A percentile compares a stretch with the other conserved stretches of the same genome.
These are phyloP conservation scores for Phorcus lineatus DNA, from an alignment of 2,888 invertebrate species.

Conservation along the genomic window DNA sequence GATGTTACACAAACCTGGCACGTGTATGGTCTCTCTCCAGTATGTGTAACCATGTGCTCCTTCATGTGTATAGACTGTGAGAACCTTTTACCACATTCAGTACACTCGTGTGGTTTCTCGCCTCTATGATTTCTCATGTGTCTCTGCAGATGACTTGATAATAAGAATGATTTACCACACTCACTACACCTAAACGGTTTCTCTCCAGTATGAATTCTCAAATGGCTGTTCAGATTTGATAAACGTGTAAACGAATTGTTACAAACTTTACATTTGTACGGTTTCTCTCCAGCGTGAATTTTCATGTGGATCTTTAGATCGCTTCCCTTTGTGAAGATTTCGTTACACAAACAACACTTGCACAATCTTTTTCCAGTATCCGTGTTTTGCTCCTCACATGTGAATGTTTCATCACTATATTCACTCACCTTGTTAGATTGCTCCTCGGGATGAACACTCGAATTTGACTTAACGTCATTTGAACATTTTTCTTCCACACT, in stretches of 20 bases:
- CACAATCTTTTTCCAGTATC: background rate
- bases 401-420: too few species aligned
- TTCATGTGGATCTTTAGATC: background rate
- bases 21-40: background rate
- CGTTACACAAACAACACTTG: background rate
- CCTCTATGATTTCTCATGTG: slow-evolving; percentile 3
- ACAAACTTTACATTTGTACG: background rate
- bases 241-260: background rate
- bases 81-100: background rate
- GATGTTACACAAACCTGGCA: background rate
- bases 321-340: background rate
- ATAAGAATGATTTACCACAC: background rate
- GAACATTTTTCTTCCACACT: too few species aligned
- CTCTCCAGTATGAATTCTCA: background rate
- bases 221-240: background rate
- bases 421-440: too few species aligned
- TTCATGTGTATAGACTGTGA: background rate
- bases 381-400: too few species aligned
- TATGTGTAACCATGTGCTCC: background rate
- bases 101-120: background rate
- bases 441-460: too few species aligned
- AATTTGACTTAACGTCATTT: too few species aligned
- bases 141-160: background rate
- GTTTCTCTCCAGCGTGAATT: slow-evolving; percentile 19
- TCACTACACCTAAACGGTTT: background rate